These are phyloP conservation scores for Melanotaenia parkinsoni DNA, from an alignment of 2,797 vertebrate species.

Conservation along the genomic window DNA sequence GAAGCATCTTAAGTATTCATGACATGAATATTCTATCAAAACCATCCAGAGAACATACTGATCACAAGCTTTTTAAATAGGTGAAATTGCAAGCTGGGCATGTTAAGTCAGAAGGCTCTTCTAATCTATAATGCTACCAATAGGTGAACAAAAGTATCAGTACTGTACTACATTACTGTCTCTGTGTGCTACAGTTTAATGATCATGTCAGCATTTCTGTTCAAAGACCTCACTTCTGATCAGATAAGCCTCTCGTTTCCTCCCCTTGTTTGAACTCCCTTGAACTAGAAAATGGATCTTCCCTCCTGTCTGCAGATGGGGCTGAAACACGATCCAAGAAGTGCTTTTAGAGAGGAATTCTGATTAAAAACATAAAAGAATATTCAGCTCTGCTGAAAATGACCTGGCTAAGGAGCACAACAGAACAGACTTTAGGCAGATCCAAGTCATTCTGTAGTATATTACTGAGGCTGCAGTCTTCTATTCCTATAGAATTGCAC, in stretches of 20 bases:
- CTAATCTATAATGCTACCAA: constrained; percentile 80
- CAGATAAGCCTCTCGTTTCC: constrained; percentile 76
- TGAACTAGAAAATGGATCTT: constrained; percentile 77
- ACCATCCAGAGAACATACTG: constrained; percentile 56
- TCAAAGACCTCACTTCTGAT: constrained; percentile 80
- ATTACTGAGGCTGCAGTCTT: constrained; percentile 16
- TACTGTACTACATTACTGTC: constrained; percentile 67
- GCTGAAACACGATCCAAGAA: constrained; percentile 64
- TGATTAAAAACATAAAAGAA: constrained; percentile 72
- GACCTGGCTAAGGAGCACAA: constrained; percentile 25
- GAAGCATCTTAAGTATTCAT: constrained; percentile 64
- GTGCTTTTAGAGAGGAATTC: constrained; percentile 61
- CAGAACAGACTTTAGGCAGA: constrained; percentile 5
- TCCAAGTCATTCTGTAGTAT: neutral
- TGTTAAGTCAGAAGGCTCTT: constrained; percentile 72
- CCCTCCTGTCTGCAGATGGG: constrained; percentile 49
- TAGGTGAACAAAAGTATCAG: constrained; percentile 82
- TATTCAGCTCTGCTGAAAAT: constrained; percentile 47
- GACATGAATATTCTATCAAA: constrained; percentile 79
- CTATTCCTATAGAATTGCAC: neutral
- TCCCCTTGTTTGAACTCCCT: constrained; percentile 77
- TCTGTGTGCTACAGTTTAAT: constrained; percentile 78
- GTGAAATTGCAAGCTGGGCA: constrained; percentile 75
- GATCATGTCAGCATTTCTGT: constrained; percentile 83
- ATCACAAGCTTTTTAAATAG: constrained; percentile 77